Conservation (phyloP, 2,113 vertebrate species). For the Lanius ludovicianus region DNA sequence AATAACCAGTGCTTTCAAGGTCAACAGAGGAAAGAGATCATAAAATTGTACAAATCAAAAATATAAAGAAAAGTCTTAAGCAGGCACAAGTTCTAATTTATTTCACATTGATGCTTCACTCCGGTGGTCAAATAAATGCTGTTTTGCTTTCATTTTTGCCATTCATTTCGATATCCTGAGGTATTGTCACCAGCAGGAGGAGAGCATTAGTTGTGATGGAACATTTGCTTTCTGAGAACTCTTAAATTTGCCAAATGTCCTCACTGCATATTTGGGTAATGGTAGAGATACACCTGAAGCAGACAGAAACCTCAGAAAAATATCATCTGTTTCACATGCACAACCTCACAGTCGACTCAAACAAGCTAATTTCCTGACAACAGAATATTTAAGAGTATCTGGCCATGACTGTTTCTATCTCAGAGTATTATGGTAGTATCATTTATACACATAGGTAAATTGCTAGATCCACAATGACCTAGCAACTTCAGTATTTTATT, state of each 20-base stretch:
- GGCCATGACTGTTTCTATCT: background rate
- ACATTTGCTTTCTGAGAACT: background rate
- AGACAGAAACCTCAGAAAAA: background rate
- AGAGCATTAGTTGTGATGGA: background rate
- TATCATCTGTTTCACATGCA: background rate
- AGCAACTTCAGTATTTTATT: background rate
- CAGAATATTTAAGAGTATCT: background rate
- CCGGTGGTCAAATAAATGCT: constrained; percentile 37
- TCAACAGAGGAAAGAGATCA: constrained; percentile 23
- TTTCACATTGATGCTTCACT: constrained; percentile 33
- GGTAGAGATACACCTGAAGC: background rate
- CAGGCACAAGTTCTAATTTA: background rate
- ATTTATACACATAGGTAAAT: background rate
- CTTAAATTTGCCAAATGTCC: background rate
- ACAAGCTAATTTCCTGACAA: background rate
- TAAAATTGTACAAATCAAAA: constrained; percentile 6
- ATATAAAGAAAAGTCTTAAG: background rate
- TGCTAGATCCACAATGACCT: background rate
- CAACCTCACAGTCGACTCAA: background rate
- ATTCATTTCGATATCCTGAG: constrained; percentile 23
- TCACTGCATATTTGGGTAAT: background rate
- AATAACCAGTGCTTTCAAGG: constrained; percentile 54
- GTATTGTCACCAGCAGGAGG: background rate
- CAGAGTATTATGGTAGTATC: background rate
- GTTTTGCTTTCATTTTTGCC: constrained; percentile 35